Evolutionary conservation across 2,797 vertebrate species (phyloP).

Genomic region (Vespertilio murinus): DNA sequence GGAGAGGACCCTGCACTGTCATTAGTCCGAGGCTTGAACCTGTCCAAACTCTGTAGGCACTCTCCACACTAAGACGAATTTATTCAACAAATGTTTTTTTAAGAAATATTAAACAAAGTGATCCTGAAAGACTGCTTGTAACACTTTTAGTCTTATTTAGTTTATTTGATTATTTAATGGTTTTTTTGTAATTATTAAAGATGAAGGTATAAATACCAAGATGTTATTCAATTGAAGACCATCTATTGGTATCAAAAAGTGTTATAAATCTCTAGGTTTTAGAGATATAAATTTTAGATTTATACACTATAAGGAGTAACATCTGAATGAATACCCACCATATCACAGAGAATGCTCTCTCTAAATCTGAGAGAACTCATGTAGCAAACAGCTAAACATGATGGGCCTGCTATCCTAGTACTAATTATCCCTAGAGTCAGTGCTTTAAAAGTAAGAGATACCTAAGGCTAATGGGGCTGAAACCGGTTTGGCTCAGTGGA

Average conservation of each 20-base stretch:
- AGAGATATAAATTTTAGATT: not conserved
- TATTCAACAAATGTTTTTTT: not conserved
- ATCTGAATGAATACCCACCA: not conserved
- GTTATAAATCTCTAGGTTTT: not conserved
- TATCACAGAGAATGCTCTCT: too few relatives aligned
- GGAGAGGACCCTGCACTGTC: too few relatives aligned
- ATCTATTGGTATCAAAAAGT: not conserved
- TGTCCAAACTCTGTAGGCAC: too few relatives aligned
- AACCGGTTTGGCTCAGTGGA: too few relatives aligned
- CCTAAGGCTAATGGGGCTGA: not conserved
- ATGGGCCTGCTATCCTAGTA: not conserved
- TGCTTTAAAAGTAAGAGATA: not conserved
- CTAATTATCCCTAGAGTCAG: not conserved
- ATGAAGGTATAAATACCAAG: not conserved
- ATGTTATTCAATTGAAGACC: not conserved
- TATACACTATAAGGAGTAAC: not conserved
- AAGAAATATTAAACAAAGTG: not conserved
- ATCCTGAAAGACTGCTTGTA: not conserved
- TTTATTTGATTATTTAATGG: not conserved
- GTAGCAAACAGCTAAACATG: not conserved
- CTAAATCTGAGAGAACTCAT: not conserved
- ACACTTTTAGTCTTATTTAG: not conserved
- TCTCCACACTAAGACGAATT: not conserved
- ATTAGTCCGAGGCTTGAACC: too few relatives aligned
- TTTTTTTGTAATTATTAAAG: not conserved